These are phyloP conservation scores for Pachymerium ferrugineum DNA, from an alignment of 2,888 invertebrate species.

Conservation along the genomic window DNA sequence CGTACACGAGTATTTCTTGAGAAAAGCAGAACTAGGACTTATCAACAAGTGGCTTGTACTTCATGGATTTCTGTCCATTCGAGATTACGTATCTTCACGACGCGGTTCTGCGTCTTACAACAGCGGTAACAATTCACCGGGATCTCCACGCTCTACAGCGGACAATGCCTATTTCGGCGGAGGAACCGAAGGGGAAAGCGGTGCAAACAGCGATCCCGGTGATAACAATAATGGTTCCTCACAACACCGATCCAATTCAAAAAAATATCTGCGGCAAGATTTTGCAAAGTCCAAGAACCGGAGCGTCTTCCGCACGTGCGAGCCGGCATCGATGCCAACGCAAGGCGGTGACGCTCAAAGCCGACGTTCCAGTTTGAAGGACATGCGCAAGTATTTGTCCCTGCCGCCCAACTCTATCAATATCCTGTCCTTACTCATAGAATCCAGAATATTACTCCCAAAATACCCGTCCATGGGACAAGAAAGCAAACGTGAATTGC, in stretches of 20 bases:
- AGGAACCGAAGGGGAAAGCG: neutral
- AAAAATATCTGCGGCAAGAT: constrained; percentile 51
- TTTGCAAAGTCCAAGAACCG: constrained; percentile 52
- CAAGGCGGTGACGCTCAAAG: constrained; percentile 33
- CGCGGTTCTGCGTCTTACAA: constrained; percentile 38
- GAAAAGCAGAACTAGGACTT: constrained; percentile 50
- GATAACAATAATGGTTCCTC: constrained; percentile 31
- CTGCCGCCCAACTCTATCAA: constrained; percentile 53
- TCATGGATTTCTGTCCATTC: constrained; percentile 49
- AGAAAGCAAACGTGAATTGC: constrained; percentile 48
- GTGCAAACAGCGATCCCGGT: constrained; percentile 34
- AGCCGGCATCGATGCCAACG: constrained; percentile 40
- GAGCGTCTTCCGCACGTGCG: constrained; percentile 50
- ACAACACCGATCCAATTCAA: constrained; percentile 47
- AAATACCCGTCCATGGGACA: constrained; percentile 51
- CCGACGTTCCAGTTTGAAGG: constrained; percentile 51
- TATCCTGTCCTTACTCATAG: constrained; percentile 52
- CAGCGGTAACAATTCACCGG: constrained; percentile 36
- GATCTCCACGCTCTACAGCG: constrained; percentile 32
- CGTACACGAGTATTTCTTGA: constrained; percentile 51
- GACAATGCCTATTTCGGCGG: constrained; percentile 7
- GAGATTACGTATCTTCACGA: constrained; percentile 43
- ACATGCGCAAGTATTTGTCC: constrained; percentile 53
- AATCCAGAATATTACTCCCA: constrained; percentile 48
- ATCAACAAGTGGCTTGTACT: constrained; percentile 52